phyloP scores from a whole-genome alignment of 2,888 invertebrate species.

The Chymomyza fuscimana region DNA sequence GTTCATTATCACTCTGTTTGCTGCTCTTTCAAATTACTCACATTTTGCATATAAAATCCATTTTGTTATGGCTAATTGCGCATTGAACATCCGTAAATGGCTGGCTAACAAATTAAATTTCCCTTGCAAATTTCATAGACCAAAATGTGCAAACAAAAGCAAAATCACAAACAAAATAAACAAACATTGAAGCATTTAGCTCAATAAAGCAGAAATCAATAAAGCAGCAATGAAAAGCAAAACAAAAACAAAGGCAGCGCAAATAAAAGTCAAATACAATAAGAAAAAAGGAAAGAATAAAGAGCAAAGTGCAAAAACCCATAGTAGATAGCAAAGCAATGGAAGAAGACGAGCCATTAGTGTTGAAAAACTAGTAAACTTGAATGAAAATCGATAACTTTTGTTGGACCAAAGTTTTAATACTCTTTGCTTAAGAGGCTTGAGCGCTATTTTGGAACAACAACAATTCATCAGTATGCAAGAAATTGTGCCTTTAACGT shows the following conservation, averaged over 20 bases:
- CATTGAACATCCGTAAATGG: background rate
- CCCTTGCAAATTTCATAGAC: constrained; percentile 16
- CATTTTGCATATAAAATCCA: background rate
- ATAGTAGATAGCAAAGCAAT: background rate
- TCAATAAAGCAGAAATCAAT: constrained; percentile 26
- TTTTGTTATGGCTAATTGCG: background rate
- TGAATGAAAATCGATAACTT: background rate
- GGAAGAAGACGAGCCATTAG: constrained; percentile 11
- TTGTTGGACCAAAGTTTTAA: background rate
- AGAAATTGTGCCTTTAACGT: too few species aligned
- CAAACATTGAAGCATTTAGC: constrained; percentile 8
- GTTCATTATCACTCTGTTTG: background rate
- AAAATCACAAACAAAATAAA: background rate
- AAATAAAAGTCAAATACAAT: constrained; percentile 5
- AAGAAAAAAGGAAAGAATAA: constrained; percentile 10
- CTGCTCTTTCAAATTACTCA: background rate
- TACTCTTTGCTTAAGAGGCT: background rate
- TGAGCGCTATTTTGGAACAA: too few species aligned
- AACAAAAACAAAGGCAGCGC: constrained; percentile 7
- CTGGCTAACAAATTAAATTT: constrained; percentile 17
- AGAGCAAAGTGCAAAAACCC: background rate
- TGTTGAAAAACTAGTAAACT: constrained; percentile 32
- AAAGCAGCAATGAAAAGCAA: background rate
- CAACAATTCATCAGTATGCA: too few species aligned
- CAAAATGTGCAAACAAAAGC: background rate